Evolutionary conservation across 2,113 vertebrate species (phyloP).

Genomic region (Centropus bengalensis): DNA sequence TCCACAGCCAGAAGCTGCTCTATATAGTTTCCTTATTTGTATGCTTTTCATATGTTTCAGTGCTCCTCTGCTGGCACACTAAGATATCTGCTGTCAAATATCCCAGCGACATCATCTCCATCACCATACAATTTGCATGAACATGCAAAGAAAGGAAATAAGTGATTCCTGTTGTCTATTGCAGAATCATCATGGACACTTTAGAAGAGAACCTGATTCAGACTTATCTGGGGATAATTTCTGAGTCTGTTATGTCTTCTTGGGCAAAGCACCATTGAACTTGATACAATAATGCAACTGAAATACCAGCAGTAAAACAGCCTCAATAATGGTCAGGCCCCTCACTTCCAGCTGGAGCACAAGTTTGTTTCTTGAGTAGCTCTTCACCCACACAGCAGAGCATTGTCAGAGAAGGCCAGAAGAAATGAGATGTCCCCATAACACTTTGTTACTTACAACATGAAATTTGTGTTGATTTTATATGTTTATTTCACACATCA

Average conservation of each 20-base stretch:
- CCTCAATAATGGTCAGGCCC: background rate
- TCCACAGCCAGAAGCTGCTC: background rate
- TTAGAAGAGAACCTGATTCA: background rate
- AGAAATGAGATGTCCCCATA: background rate
- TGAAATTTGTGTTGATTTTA: background rate
- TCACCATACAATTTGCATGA: background rate
- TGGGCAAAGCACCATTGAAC: background rate
- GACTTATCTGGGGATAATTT: fast-evolving
- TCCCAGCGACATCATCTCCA: background rate
- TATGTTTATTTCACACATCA: background rate
- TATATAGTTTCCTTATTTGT: background rate
- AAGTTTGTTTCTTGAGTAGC: background rate
- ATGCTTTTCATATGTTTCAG: background rate
- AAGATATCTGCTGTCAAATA: background rate
- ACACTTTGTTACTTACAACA: background rate
- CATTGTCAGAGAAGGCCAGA: background rate
- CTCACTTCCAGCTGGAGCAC: background rate
- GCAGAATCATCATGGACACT: background rate
- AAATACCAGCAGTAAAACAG: background rate
- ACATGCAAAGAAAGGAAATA: background rate
- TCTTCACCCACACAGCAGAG: background rate
- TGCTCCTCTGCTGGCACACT: background rate
- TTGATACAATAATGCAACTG: background rate
- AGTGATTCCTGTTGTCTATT: background rate
- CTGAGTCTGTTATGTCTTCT: background rate